Percentiles rank a stretch among this genome's conserved stretches.
These are phyloP conservation scores for Saccostrea glomerata DNA, from an alignment of 1,140 invertebrate genomes.

Conservation along the genomic window DNA sequence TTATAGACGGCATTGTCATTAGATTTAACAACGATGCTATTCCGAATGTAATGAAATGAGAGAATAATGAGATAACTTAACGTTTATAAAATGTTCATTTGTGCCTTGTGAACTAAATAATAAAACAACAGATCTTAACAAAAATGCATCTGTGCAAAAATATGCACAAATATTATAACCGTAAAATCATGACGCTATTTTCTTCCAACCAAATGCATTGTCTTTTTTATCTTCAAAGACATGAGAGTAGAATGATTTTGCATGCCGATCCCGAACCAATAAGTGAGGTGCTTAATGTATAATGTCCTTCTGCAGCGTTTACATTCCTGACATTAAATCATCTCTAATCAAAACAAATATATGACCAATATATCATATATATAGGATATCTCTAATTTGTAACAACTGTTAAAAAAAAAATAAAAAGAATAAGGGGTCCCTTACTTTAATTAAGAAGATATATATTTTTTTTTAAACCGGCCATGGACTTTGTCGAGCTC, in stretches of 20 bases:
- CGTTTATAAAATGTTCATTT: background rate
- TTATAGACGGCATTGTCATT: conserved; percentile 63
- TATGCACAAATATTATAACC: conserved; percentile 23
- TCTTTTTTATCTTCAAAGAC: background rate
- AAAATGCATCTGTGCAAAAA: conserved; percentile 29
- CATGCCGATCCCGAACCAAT: conserved; percentile 4
- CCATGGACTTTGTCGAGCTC: too few species aligned
- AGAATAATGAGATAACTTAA: background rate
- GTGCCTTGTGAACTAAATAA: background rate
- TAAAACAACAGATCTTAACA: background rate
- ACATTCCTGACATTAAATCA: too few species aligned
- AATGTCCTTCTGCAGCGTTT: too few species aligned
- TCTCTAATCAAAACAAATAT: too few species aligned
- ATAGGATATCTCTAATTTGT: too few species aligned
- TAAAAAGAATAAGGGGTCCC: too few species aligned
- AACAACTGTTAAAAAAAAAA: too few species aligned
- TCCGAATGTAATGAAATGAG: background rate
- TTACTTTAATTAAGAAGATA: too few species aligned
- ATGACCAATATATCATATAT: too few species aligned
- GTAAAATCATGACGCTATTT: conserved; percentile 22
- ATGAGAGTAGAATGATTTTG: background rate
- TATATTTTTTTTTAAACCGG: too few species aligned
- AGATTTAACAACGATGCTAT: background rate
- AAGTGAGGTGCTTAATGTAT: too few species aligned
- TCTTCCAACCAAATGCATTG: background rate